These are phyloP conservation scores for Disparrhopalites patrizii DNA, from an alignment of 2,888 invertebrate species.

Conservation along the genomic window DNA sequence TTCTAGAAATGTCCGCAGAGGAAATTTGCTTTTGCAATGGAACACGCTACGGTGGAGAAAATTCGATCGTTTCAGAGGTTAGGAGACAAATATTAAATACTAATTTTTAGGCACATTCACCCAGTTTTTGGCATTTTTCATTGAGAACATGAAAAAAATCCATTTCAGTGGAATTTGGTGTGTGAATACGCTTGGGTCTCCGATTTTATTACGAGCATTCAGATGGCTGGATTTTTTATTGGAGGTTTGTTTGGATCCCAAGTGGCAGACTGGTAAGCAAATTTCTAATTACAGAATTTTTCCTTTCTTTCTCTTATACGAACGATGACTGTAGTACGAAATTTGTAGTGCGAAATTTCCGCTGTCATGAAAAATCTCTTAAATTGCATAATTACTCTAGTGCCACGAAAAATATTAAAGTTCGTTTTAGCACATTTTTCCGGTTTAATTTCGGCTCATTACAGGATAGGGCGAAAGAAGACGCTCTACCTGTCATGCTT, in stretches of 20 bases:
- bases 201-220: slow-evolving; percentile 36
- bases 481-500: slow-evolving; percentile 37
- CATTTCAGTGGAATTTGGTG: slow-evolving; percentile 36
- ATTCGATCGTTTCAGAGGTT: slow-evolving; percentile 31
- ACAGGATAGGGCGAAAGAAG: slow-evolving; percentile 40
- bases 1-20: background rate
- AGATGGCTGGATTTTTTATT: slow-evolving; percentile 34
- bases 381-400: too few species aligned
- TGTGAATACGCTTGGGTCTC: slow-evolving; percentile 33
- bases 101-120: background rate
- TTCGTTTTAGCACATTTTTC: background rate
- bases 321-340: too few species aligned
- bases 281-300: background rate
- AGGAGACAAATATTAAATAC: too few species aligned
- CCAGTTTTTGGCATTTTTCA: background rate
- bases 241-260: slow-evolving; percentile 30
- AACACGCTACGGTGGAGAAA: slow-evolving; percentile 19
- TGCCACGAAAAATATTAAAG: background rate
- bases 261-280: slow-evolving; percentile 32
- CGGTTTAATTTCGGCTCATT: background rate
- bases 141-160: background rate
- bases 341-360: too few species aligned
- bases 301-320: too few species aligned
- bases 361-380: too few species aligned
- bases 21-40: slow-evolving; percentile 28